phyloP scores from a whole-genome alignment of 1,140 invertebrate genomes.

The Leptinotarsa undecemlineata region DNA sequence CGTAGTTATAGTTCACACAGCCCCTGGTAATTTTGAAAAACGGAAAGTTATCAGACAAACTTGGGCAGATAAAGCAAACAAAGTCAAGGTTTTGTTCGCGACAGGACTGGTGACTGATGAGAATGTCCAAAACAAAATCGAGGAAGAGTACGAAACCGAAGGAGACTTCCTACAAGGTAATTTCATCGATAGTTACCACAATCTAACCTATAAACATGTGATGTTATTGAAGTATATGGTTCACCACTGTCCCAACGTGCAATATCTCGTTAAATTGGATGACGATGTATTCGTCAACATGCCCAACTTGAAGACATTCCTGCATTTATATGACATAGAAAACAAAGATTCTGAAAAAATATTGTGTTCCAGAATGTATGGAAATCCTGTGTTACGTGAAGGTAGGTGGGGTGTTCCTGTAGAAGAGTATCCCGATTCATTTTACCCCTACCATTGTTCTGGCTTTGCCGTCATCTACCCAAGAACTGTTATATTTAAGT shows the following conservation, averaged over 20 bases:
- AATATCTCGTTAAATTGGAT: constrained; percentile 76
- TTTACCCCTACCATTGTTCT: constrained; percentile 69
- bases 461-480: constrained; percentile 74
- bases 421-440: constrained; percentile 65
- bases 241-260: constrained; percentile 68
- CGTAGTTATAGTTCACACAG: constrained; percentile 69
- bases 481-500: constrained; percentile 63
- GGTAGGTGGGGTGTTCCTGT: constrained; percentile 77
- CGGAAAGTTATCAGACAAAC: constrained; percentile 68
- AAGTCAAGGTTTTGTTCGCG: constrained; percentile 65
- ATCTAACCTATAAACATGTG: constrained; percentile 86
- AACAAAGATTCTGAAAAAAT: constrained; percentile 60
- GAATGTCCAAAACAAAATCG: constrained; percentile 56
- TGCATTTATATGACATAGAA: constrained; percentile 60
- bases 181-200: constrained; percentile 78
- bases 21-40: constrained; percentile 64
- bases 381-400: constrained; percentile 61
- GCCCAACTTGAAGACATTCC: constrained; percentile 64
- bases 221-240: constrained; percentile 80
- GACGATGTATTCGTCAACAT: constrained; percentile 80
- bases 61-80: constrained; percentile 61
- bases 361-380: constrained; percentile 60
- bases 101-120: constrained; percentile 62
- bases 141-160: constrained; percentile 63
- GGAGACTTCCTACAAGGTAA: constrained; percentile 78